Percentiles rank a stretch among this genome's conserved stretches.
Conservation (phyloP, 1,140 invertebrate genomes). For the Hylaeus anthracinus region DNA sequence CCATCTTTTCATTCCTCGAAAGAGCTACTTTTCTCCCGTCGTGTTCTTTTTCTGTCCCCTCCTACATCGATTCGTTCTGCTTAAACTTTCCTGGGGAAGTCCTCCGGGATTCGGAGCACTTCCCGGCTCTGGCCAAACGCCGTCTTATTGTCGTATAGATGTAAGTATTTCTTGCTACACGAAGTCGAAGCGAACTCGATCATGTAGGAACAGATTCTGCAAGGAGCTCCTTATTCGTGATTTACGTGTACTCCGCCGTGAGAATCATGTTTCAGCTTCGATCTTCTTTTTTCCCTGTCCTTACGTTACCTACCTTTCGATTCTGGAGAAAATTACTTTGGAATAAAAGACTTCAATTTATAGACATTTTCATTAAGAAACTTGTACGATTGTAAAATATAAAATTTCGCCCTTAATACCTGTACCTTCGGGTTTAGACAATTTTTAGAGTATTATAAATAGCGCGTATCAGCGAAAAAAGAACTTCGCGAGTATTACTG, state of each 20-base stretch:
- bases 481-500: too few relatives aligned
- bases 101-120: constrained; percentile 38
- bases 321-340: background rate
- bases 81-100: constrained; percentile 31
- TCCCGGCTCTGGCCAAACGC: constrained; percentile 8
- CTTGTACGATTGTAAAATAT: too few relatives aligned
- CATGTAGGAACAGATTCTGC: background rate
- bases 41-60: background rate
- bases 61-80: constrained; percentile 26
- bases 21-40: constrained; percentile 16
- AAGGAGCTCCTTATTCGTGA: background rate
- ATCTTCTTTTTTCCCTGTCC: background rate
- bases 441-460: too few relatives aligned
- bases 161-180: background rate
- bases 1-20: background rate
- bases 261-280: background rate
- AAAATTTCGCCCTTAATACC: too few relatives aligned
- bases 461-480: too few relatives aligned
- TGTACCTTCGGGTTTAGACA: too few relatives aligned
- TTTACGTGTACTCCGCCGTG: background rate
- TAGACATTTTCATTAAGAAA: background rate
- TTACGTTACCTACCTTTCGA: background rate
- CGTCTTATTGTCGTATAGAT: constrained; percentile 41
- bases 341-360: background rate
- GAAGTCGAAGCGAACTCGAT: constrained; percentile 25